These are phyloP conservation scores for Eolophus roseicapilla DNA, from an alignment of 2,113 vertebrate genomes.

Conservation along the genomic window DNA sequence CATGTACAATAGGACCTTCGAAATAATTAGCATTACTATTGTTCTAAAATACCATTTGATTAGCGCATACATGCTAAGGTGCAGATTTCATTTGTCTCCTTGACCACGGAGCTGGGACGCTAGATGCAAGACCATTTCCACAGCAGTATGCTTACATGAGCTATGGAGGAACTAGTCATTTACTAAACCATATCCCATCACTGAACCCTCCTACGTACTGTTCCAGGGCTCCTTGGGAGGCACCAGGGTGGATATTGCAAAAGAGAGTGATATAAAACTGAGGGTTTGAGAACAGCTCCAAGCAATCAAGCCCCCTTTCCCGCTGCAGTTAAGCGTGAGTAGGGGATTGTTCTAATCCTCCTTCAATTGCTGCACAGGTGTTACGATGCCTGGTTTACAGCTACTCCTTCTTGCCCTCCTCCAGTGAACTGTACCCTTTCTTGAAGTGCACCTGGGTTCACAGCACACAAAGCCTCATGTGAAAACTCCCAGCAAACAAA, in stretches of 20 bases:
- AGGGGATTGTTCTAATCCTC: conserved; percentile 11
- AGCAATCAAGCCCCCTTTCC: conserved; percentile 11
- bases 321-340: conserved; percentile 19
- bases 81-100: background rate
- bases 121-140: background rate
- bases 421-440: conserved; percentile 13
- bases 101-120: background rate
- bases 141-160: background rate
- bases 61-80: background rate
- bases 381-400: conserved; percentile 24
- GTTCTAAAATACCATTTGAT: conserved; percentile 17
- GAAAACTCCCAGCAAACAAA: conserved; percentile 47
- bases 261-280: conserved; percentile 1
- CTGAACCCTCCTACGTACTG: background rate
- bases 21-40: conserved; percentile 20
- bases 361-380: conserved; percentile 56
- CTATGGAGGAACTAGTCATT: conserved; percentile 32
- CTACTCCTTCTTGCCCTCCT: background rate
- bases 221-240: background rate
- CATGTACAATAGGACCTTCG: background rate
- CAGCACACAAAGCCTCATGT: conserved; percentile 58
- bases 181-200: background rate
- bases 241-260: background rate
- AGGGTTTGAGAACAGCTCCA: background rate
- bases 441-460: conserved; percentile 50